These are phyloP conservation scores for Ptilonorhynchus violaceus DNA, from an alignment of 2,113 vertebrate species.

Conservation along the genomic window DNA sequence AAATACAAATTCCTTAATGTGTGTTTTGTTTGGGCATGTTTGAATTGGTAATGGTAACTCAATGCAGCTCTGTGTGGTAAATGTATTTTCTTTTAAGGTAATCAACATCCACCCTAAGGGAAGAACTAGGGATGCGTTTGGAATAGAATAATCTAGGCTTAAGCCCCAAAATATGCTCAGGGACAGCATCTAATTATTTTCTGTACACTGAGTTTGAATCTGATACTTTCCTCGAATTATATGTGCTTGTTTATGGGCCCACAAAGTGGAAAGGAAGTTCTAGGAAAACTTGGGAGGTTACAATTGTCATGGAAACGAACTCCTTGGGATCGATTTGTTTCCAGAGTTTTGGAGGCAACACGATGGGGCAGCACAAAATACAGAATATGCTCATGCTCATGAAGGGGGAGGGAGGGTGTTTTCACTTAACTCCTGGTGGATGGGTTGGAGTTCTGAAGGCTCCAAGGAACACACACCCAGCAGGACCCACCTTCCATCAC, in stretches of 20 bases:
- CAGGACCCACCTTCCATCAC: not conserved
- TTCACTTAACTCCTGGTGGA: not conserved
- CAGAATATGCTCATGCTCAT: not conserved
- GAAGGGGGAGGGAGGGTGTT: not conserved
- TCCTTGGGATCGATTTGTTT: constrained; percentile 19
- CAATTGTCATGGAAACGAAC: constrained; percentile 29
- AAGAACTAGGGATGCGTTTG: not conserved
- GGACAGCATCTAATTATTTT: constrained; percentile 9
- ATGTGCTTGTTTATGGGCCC: constrained; percentile 24
- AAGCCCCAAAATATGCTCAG: not conserved
- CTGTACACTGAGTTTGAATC: not conserved
- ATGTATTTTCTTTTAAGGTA: constrained; percentile 33
- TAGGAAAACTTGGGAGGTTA: constrained; percentile 20
- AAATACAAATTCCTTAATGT: not conserved
- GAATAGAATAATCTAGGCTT: not conserved
- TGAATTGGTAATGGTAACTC: constrained; percentile 12
- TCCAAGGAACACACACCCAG: not conserved
- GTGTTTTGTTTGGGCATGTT: not conserved
- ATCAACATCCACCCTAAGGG: constrained; percentile 22
- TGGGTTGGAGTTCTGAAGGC: not conserved
- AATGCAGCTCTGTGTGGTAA: constrained; percentile 2
- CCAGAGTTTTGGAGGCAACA: not conserved
- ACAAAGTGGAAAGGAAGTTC: constrained; percentile 38
- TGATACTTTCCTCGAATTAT: not conserved
- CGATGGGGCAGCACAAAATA: not conserved